Evolutionary conservation across 2,888 invertebrate species (phyloP).

Genomic region (Ophioninae sp.): DNA sequence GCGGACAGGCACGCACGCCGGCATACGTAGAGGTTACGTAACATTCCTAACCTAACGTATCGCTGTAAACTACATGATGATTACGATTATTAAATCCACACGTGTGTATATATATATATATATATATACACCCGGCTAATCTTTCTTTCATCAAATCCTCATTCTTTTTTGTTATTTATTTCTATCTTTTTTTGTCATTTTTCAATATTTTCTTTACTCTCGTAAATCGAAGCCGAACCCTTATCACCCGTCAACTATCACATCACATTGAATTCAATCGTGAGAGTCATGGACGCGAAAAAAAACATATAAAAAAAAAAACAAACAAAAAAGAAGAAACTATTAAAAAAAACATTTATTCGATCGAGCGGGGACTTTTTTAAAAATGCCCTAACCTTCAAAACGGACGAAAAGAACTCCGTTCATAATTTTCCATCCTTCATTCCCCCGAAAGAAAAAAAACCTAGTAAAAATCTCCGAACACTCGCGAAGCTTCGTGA

Average conservation of each 20-base stretch:
- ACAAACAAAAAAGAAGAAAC: too few species aligned
- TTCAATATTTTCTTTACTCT: constrained; percentile 6
- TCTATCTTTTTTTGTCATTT: constrained; percentile 25
- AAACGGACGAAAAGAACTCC: too few species aligned
- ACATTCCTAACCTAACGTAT: constrained; percentile 37
- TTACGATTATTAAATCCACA: constrained; percentile 60
- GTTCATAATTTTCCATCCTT: too few species aligned
- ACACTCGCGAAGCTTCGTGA: too few species aligned
- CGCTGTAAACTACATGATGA: constrained; percentile 65
- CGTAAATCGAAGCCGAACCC: constrained; percentile 26
- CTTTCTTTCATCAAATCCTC: background rate
- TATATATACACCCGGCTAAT: background rate
- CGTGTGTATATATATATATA: background rate
- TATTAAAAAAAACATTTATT: too few species aligned
- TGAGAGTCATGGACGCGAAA: constrained; percentile 2
- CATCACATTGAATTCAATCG: constrained; percentile 28
- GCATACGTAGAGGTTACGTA: constrained; percentile 50
- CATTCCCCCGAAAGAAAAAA: too few species aligned
- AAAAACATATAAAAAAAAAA: background rate
- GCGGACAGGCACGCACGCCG: constrained; percentile 10
- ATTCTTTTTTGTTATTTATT: constrained; percentile 41
- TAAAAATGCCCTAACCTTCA: too few species aligned
- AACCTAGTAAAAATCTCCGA: too few species aligned
- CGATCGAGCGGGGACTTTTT: too few species aligned
- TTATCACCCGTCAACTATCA: constrained; percentile 41